Conservation (phyloP, 1,140 invertebrate genomes). For the Tetramorium simillimum region DNA sequence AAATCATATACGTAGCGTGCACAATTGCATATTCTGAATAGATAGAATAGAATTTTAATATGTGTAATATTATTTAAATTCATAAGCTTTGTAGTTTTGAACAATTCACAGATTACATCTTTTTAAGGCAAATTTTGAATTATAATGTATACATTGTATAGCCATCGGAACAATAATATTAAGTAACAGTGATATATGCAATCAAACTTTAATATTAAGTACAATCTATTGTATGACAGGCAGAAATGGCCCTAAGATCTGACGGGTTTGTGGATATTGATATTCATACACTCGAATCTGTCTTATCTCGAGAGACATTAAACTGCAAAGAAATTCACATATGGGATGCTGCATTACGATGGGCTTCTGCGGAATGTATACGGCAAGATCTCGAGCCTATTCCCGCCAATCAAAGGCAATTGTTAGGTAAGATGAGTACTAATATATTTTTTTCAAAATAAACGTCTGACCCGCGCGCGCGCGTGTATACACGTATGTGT, state of each 20-base stretch:
- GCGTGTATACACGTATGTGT: too few species aligned
- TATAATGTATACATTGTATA: background rate
- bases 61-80: background rate
- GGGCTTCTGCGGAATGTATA: constrained; percentile 94
- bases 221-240: constrained; percentile 87
- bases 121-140: constrained; percentile 30
- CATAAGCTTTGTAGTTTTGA: background rate
- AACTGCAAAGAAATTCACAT: constrained; percentile 96
- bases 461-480: too few species aligned
- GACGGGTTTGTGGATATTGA: constrained; percentile 97
- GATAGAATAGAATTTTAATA: background rate
- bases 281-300: constrained; percentile 94
- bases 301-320: constrained; percentile 94
- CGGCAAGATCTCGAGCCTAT: constrained; percentile 92
- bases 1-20: background rate
- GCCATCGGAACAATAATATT: constrained; percentile 7
- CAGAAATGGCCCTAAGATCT: constrained; percentile 96
- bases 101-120: constrained; percentile 13
- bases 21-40: background rate
- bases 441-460: constrained; percentile 4
- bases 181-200: constrained; percentile 2
- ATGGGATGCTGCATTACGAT: constrained; percentile 95
- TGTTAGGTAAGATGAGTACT: constrained; percentile 75
- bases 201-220: constrained; percentile 44
- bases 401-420: constrained; percentile 86